Evolutionary conservation across 2,113 vertebrate species (phyloP).

Genomic region (Triplophysa dalaica): DNA sequence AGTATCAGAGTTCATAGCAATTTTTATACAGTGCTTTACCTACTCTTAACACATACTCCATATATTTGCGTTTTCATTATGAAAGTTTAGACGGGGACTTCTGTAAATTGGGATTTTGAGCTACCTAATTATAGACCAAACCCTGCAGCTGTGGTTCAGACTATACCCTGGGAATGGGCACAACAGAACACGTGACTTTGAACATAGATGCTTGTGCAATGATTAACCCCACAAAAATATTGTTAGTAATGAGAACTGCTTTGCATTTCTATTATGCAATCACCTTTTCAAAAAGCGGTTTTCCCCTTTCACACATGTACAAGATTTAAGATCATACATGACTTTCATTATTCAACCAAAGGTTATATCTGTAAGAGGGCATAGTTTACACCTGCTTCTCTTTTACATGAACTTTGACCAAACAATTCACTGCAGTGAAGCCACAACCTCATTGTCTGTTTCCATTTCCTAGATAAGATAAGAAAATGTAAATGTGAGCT

Average conservation of each 20-base stretch:
- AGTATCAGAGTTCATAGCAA: slow-evolving; percentile 1
- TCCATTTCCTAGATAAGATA: slow-evolving; percentile 24
- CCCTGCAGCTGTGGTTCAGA: slow-evolving; percentile 1
- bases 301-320: slow-evolving; percentile 45
- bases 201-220: slow-evolving; percentile 43
- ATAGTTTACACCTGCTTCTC: background rate
- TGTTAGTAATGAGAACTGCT: background rate
- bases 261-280: slow-evolving; percentile 36
- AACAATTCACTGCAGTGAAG: background rate
- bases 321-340: slow-evolving; percentile 6
- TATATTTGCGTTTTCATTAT: background rate
- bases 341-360: slow-evolving; percentile 5
- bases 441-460: slow-evolving; percentile 3
- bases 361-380: background rate
- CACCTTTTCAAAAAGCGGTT: background rate
- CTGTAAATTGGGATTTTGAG: slow-evolving; percentile 21
- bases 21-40: background rate
- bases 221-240: slow-evolving; percentile 50
- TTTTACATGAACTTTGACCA: slow-evolving; percentile 13
- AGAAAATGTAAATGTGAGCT: slow-evolving; percentile 14
- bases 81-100: slow-evolving; percentile 29
- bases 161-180: background rate
- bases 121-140: slow-evolving; percentile 47
- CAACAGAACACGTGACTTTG: slow-evolving; percentile 20
- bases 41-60: background rate